These are phyloP conservation scores for Heteractis magnifica DNA, from an alignment of 92 coral and sea anemone genomes.

Conservation along the genomic window DNA sequence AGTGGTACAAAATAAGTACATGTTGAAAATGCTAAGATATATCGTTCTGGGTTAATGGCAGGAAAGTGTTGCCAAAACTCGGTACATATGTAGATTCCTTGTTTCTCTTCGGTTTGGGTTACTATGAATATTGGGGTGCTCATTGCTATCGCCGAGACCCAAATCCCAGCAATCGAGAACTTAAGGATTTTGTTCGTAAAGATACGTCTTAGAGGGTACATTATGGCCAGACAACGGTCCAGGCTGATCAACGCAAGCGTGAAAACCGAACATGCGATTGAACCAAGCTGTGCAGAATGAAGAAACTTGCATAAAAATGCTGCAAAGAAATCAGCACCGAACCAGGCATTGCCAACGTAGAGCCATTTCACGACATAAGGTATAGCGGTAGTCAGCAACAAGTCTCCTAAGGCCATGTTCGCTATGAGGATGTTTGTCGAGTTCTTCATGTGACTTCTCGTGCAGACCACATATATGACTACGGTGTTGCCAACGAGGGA, in stretches of 20 bases:
- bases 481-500: slow-evolving; percentile 61
- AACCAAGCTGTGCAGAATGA: slow-evolving; percentile 53
- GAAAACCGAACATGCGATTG: slow-evolving; percentile 67
- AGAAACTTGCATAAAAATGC: slow-evolving; percentile 57
- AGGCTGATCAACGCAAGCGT: slow-evolving; percentile 67
- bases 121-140: slow-evolving; percentile 57
- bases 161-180: slow-evolving; percentile 44
- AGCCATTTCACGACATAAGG: slow-evolving; percentile 68
- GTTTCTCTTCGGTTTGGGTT: not conserved
- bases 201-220: slow-evolving; percentile 58
- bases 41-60: slow-evolving; percentile 7
- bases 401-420: slow-evolving; percentile 78
- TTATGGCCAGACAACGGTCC: slow-evolving; percentile 68
- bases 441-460: slow-evolving; percentile 69
- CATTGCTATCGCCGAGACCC: slow-evolving; percentile 53
- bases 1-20: slow-evolving; percentile 66
- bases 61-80: slow-evolving; percentile 22
- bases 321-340: slow-evolving; percentile 60
- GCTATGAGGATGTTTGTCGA: slow-evolving; percentile 76
- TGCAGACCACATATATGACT: slow-evolving; percentile 70
- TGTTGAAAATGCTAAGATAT: slow-evolving; percentile 30
- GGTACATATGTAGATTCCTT: slow-evolving; percentile 38
- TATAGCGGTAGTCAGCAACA: slow-evolving; percentile 56
- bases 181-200: slow-evolving; percentile 59
- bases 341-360: slow-evolving; percentile 55